Evolutionary conservation across 1,140 invertebrate species (phyloP), one percentile per base, ranked within the genome.

Genomic region (Paraescarpia echinospica): DNA sequence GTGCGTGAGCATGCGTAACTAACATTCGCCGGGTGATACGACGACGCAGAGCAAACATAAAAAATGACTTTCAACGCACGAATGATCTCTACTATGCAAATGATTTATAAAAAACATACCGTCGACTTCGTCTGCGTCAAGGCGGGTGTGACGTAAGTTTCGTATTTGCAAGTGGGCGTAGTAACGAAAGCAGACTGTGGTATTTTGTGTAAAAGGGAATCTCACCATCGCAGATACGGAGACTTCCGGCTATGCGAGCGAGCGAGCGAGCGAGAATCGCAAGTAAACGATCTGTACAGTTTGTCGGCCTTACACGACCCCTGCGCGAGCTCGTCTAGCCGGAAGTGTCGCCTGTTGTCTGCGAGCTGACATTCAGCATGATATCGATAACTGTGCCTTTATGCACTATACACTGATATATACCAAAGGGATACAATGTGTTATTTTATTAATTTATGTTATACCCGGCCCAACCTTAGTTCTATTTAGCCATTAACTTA

Each of bases 151-250:
- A 27, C 59, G 59, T 77, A 77, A 77, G 59, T 77, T 77, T 77
- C 59, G 59, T 77, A 77, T 77, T 77, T 77, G 59, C 59, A 77
- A 77, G 59, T 77, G 59, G 59, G 59, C 59, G 59, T 77, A 77
- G 14, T 77, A 77, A 77, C 59, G 59, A 77, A 77, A 77, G 59
- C 59, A 77, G 27, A 77, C 59, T 77, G 59, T 77, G 59, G 59
- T 77, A 77, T 77, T 77, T 77, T 77, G 59, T 31, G 59, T 77
- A 77, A 77, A 31, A 77, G 2, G 12, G 27, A 77, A 77, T 77
- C 27, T 77, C 59, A 77, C 27, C 18, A 27, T 77, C 59, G 59
- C 59, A 77, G 59, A 77, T 18, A 27, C 18, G 59, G 18, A 0
- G 59, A 77, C 0, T 77, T 77, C 14, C 59, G 48, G 48, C 48